These are phyloP conservation scores for Pristionchus arcanus DNA, from an alignment of 2,888 invertebrate genomes.

Conservation along the genomic window DNA sequence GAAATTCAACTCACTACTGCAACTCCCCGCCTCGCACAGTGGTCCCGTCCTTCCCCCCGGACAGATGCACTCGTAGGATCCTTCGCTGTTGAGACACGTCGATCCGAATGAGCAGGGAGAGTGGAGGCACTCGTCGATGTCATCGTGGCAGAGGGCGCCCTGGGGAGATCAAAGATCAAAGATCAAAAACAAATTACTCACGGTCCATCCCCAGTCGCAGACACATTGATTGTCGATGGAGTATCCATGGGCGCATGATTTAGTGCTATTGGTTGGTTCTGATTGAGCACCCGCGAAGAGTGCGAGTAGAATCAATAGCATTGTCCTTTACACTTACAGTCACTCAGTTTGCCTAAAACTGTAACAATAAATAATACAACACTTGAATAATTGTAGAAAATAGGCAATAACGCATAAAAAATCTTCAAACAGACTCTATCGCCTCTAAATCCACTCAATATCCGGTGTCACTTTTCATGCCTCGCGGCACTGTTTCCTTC, in stretches of 20 bases:
- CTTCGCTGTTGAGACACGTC: not conserved
- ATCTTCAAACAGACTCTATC: too few species aligned
- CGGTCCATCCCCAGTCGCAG: constrained; percentile 10
- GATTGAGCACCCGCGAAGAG: not conserved
- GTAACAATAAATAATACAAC: too few species aligned
- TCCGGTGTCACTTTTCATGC: not conserved
- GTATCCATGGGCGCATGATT: not conserved
- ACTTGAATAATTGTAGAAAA: too few species aligned
- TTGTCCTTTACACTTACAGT: not conserved
- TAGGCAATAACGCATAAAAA: too few species aligned
- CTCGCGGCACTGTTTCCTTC: not conserved
- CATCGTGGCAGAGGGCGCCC: not conserved
- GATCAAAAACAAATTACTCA: not conserved
- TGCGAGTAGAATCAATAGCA: not conserved
- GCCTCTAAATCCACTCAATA: not conserved
- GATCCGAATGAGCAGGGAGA: not conserved
- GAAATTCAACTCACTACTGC: not conserved
- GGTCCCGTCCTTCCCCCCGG: not conserved
- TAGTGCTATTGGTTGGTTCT: not conserved
- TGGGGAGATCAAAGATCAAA: not conserved
- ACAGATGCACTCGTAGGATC: not conserved
- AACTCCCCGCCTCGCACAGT: not conserved
- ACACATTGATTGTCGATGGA: not conserved
- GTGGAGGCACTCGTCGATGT: not conserved
- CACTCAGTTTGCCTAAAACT: too few species aligned